Base-by-base conservation (phyloP, 2,113 vertebrate species). In the Erythrocercus mccallii region DNA sequence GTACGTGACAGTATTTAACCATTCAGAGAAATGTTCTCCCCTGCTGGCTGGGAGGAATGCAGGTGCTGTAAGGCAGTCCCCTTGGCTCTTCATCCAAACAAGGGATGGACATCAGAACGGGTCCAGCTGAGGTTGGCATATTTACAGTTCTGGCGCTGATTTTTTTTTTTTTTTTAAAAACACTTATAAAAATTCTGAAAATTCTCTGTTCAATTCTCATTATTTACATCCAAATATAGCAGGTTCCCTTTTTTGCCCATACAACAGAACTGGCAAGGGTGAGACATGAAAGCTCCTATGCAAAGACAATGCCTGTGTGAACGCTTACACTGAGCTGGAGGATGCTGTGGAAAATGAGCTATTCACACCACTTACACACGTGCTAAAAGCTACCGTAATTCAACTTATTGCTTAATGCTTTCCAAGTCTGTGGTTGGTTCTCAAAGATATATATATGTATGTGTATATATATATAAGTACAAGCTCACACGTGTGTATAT, bases 391-490 rank as follows among this genome's bases (percentile, higher is more conserved):
- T 92, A 81, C 90, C 95, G 88, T 68, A 91, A 93, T 95, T 95
- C 93, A 94, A 56, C 90, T 97, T 98, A 97, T 97, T 98, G 97
- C 97, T 97, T 96, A 97, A 96, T 89, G 96, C 89, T 94, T 97
- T 84, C 77, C 81, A 96, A 96, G 72, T 96, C 95, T 80, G 74
- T 76, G 81, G 68, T 74, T 94, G 93, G 48, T 89, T 95, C 83
- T 92, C 93, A 50, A 72, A 92, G 35, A 12, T 22, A 8, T 16
- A 18, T 10, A 9, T 19, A 25, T 54, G 2, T 19, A 25, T 54
- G 3, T 71, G 11, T 64, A 4, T 71, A 6, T 74, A 37, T 78
- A 42, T 76, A 24, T 44, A n/a, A 51, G 38, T 81, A 62, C 25
- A 45, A 24, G 25, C 14, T 15, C 54, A 54, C 12, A 40, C 2